Evolutionary conservation across 2,888 invertebrate genomes (phyloP).

Genomic region (Sisyra nigra): DNA sequence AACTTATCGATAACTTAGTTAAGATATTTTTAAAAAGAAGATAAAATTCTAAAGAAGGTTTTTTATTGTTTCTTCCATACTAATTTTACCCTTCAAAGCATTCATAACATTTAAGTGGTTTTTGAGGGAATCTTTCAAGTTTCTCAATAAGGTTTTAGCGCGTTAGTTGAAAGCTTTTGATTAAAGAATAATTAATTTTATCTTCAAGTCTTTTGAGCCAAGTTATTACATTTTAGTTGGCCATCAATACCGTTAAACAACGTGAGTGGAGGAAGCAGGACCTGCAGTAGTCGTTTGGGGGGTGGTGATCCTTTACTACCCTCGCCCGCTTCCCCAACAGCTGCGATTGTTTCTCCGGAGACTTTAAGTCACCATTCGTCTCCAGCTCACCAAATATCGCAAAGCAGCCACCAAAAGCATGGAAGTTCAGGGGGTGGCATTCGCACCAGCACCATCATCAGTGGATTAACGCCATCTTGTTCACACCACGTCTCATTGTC

Average conservation of each 20-base stretch:
- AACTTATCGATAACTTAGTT: no score
- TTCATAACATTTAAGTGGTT: no score
- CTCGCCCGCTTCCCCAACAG: conserved; percentile 57
- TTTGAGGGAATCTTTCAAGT: no score
- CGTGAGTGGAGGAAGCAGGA: conserved; percentile 44
- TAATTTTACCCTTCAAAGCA: no score
- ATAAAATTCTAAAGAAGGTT: no score
- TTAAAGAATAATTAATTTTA: no score
- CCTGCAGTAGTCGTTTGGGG: conserved; percentile 31
- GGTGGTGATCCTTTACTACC: conserved; percentile 39
- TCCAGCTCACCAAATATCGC: conserved; percentile 29
- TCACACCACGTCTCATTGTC: conserved; percentile 37
- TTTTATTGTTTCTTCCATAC: no score
- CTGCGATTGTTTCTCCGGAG: conserved; percentile 59
- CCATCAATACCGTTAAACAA: conserved; percentile 46
- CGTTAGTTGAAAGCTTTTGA: no score
- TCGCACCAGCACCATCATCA: conserved; percentile 9
- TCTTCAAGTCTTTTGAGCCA: no score
- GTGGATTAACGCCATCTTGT: conserved; percentile 30
- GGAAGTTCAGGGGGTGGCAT: conserved; percentile 4
- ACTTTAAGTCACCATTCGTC: conserved; percentile 54
- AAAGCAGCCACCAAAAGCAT: conserved; percentile 13
- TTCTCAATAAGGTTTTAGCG: no score
- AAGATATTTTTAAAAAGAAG: no score
- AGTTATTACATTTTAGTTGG: conserved; percentile 25